These are phyloP conservation scores for Mylabris sibirica DNA, from an alignment of 2,888 invertebrate genomes.

Conservation along the genomic window DNA sequence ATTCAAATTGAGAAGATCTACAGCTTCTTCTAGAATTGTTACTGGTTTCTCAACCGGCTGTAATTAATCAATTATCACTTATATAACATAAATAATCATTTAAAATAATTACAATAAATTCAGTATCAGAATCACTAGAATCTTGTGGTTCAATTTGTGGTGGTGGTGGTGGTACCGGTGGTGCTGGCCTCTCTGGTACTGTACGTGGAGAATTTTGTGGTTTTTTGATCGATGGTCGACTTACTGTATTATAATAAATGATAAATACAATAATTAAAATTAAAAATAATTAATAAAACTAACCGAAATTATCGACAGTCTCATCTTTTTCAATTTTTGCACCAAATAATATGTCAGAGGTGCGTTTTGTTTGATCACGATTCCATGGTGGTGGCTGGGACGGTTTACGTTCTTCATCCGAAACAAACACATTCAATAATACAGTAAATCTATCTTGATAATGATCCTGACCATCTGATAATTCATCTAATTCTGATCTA, in stretches of 20 bases:
- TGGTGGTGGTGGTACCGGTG: slow-evolving; percentile 45
- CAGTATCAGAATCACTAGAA: slow-evolving; percentile 50
- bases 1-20: slow-evolving; percentile 68
- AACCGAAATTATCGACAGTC: slow-evolving; percentile 83
- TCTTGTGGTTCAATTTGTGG: slow-evolving; percentile 44
- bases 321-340: slow-evolving; percentile 83
- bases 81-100: slow-evolving; percentile 6
- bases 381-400: slow-evolving; percentile 79
- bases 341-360: slow-evolving; percentile 73
- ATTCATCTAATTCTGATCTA: slow-evolving; percentile 81
- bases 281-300: slow-evolving; percentile 43
- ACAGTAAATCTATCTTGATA: slow-evolving; percentile 75
- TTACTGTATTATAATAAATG: slow-evolving; percentile 53
- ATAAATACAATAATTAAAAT: slow-evolving; percentile 3
- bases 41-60: slow-evolving; percentile 19
- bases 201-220: slow-evolving; percentile 47
- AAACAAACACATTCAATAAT: slow-evolving; percentile 74
- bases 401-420: slow-evolving; percentile 73
- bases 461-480: slow-evolving; percentile 71
- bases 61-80: not conserved
- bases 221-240: slow-evolving; percentile 57
- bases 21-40: slow-evolving; percentile 60
- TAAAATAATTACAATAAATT: slow-evolving; percentile 40
- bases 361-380: slow-evolving; percentile 68
- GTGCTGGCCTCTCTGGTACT: slow-evolving; percentile 58